Conservation (phyloP, 2,113 vertebrate species). For the Strigops habroptila region DNA sequence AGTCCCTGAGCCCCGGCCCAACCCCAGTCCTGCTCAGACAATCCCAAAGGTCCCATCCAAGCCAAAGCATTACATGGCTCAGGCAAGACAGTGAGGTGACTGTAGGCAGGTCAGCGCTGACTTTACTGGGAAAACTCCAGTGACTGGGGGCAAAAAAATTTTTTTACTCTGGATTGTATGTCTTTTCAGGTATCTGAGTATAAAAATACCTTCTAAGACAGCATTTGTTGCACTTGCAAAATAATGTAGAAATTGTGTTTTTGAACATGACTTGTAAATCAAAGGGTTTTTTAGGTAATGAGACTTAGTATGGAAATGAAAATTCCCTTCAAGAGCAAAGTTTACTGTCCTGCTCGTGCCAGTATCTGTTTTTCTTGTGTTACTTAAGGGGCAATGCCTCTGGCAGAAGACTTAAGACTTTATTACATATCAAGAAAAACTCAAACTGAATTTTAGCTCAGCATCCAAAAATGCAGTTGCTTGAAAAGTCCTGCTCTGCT, state of each 20-base stretch:
- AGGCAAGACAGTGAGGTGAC: neutral
- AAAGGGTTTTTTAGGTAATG: neutral
- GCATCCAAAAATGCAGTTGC: neutral
- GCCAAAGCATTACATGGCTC: neutral
- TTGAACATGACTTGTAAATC: neutral
- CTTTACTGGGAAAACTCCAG: neutral
- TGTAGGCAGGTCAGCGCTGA: accelerated
- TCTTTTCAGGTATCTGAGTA: neutral
- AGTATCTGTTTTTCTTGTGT: neutral
- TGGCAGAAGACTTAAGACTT: neutral
- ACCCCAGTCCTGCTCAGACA: neutral
- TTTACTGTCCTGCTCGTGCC: neutral
- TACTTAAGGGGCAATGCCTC: neutral
- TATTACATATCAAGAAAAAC: neutral
- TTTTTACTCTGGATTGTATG: neutral
- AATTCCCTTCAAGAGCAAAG: neutral
- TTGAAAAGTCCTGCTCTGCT: neutral
- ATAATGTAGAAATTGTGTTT: neutral
- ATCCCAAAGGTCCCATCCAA: neutral
- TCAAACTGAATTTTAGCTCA: neutral
- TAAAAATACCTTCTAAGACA: neutral
- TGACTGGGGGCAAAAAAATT: no score
- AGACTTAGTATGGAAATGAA: neutral
- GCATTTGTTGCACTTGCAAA: neutral
- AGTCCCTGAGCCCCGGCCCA: no score